Base-by-base conservation (phyloP, 2,888 invertebrate species). In the Watsonalla binaria region DNA sequence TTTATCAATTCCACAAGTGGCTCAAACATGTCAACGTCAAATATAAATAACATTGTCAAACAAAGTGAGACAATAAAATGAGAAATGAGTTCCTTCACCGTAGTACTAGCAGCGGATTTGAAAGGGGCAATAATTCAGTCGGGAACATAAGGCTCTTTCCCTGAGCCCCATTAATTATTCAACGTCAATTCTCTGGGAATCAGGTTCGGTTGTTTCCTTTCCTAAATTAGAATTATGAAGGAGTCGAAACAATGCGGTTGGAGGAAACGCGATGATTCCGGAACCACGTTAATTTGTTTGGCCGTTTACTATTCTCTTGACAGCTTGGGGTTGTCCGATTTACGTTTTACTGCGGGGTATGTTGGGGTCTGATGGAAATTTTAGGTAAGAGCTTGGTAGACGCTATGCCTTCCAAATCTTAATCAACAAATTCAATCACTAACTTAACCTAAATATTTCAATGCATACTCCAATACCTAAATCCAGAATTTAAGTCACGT, bases 161-260 rank as follows among this genome's bases (percentile, higher is more conserved):
- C 64, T 60, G 61, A 65, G 64, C 39, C 60, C 70, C 72, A 81
- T 86, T 81, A 80, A 82, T 86, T 82, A 86, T 84, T 84, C 83
- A 82, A 74, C 69, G 72, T 72, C 73, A 75, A 82, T 80, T 82
- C 76, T 66, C 63, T 66, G 64, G 61, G 74, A 80, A 79, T 76
- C 70, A 73, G 64, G 65, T 66, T 63, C 64, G 63, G 60, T 52
- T 62, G 67, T 72, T 68, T 65, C 64, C 63, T 63, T 55, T 67
- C 59, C 60, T 54, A 64, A 66, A 63, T 67, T 64, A 61, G 61
- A 78, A 79, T 81, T 80, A 81, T 80, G 78, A 80, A 75, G 71
- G 75, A 76, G 65, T 11, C 59, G 66, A 74, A 79, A 80, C 79
- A 77, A 78, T 78, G 74, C 63, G 74, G 77, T 71, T 46, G 45